A percentile compares a stretch with the other conserved stretches of the same genome.
Evolutionary conservation across 1,140 invertebrate genomes (phyloP).

Genomic region (Protaetia brevitarsis): DNA sequence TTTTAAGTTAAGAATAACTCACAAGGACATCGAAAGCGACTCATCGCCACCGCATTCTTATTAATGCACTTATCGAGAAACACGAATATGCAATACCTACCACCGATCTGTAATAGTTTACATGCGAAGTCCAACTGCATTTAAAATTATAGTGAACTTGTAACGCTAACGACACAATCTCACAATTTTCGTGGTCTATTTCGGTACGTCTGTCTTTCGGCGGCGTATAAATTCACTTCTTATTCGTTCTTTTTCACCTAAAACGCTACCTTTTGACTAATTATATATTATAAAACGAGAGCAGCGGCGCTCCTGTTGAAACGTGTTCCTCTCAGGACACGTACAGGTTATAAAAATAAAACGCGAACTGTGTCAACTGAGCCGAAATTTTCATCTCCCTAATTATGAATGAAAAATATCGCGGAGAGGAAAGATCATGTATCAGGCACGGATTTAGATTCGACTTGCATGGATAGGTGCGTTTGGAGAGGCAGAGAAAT

Average conservation of each 20-base stretch:
- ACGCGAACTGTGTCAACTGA: conserved; percentile 13
- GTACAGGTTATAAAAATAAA: conserved; percentile 5
- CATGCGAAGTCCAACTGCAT: too few relatives aligned
- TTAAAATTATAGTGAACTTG: background rate
- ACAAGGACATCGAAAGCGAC: too few relatives aligned
- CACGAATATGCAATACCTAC: too few relatives aligned
- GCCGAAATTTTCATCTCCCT: conserved; percentile 2
- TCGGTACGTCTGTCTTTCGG: background rate
- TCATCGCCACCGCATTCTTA: too few relatives aligned
- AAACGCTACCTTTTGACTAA: background rate
- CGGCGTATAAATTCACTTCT: background rate
- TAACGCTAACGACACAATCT: background rate
- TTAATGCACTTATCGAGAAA: background rate
- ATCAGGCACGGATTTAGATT: conserved; percentile 8
- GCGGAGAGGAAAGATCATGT: background rate
- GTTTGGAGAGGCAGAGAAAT: background rate
- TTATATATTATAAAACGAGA: conserved; percentile 12
- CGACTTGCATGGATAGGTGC: background rate
- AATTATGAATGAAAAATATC: conserved; percentile 18
- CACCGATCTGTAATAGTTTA: too few relatives aligned
- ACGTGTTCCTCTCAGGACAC: background rate
- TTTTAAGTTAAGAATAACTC: too few relatives aligned
- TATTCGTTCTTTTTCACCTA: background rate
- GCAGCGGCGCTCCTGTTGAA: background rate
- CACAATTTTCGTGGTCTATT: background rate